These are phyloP conservation scores for Rousettus madagascariensis DNA, from an alignment of 2,797 vertebrate genomes.

Conservation along the genomic window DNA sequence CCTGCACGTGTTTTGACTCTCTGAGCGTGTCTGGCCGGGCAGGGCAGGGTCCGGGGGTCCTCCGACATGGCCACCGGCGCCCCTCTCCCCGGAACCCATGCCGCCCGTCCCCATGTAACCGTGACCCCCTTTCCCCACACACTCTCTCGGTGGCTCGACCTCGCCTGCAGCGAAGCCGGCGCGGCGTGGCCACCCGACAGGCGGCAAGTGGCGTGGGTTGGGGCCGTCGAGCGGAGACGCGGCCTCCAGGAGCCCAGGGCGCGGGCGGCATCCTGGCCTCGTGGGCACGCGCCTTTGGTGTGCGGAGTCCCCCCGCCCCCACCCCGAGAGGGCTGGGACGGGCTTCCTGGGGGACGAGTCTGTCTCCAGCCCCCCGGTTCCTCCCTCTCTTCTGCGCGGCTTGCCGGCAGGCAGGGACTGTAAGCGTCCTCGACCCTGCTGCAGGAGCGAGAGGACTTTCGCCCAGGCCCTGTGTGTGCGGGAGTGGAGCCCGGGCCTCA, in stretches of 20 bases:
- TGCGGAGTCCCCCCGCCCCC: accelerated
- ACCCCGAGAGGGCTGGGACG: accelerated
- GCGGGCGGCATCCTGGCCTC: neutral
- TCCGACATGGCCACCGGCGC: accelerated
- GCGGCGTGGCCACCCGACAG: neutral
- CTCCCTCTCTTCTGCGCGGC: neutral
- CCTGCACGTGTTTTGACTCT: accelerated
- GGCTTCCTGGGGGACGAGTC: neutral
- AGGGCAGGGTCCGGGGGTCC: neutral
- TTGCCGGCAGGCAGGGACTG: no score
- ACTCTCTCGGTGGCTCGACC: accelerated
- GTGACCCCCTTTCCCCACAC: no score
- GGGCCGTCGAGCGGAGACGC: neutral
- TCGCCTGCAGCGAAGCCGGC: neutral
- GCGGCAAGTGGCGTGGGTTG: no score
- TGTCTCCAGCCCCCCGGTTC: neutral
- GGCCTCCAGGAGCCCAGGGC: accelerated
- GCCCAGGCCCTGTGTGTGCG: no score
- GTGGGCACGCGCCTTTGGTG: no score
- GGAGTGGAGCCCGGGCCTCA: neutral
- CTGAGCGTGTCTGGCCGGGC: neutral
- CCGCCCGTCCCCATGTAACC: accelerated
- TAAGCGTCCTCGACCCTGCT: neutral
- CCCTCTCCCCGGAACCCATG: accelerated
- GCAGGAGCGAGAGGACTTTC: no score